A percentile compares a stretch with the other conserved stretches of the same genome.
Evolutionary conservation across 1,140 invertebrate genomes (phyloP).

Genomic region (Arion vulgaris): DNA sequence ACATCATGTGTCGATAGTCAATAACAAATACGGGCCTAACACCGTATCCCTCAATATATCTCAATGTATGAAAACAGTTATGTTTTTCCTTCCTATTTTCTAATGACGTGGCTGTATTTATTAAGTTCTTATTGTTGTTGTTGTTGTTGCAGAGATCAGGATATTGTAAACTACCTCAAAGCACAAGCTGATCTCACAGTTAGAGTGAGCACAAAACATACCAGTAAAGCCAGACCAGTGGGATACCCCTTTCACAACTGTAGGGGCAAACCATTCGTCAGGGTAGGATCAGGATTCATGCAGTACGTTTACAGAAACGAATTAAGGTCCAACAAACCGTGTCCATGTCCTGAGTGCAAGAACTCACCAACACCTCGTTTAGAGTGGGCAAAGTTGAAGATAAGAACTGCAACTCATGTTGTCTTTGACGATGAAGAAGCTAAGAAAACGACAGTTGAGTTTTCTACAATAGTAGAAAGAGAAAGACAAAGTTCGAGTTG

Average conservation of each 20-base stretch:
- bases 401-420: constrained; percentile 28
- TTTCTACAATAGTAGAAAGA: constrained; percentile 17
- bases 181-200: constrained; percentile 26
- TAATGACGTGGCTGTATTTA: no score
- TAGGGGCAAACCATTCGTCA: background rate
- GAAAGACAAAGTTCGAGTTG: constrained; percentile 1
- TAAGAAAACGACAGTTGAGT: constrained; percentile 7
- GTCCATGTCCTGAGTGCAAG: constrained; percentile 31
- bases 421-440: constrained; percentile 34
- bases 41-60: no score
- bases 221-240: background rate
- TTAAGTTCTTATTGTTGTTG: no score
- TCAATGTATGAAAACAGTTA: no score
- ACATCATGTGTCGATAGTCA: no score
- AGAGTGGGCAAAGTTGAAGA: constrained; percentile 34
- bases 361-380: background rate
- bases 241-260: constrained; percentile 20
- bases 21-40: no score
- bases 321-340: background rate
- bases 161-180: constrained; percentile 20
- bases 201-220: background rate
- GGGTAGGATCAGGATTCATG: constrained; percentile 29
- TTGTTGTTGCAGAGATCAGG: constrained; percentile 18
- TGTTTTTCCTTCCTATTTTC: no score
- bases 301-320: constrained; percentile 34